phyloP scores from a whole-genome alignment of 2,797 vertebrate genomes.

The Cephalopachus bancanus region DNA sequence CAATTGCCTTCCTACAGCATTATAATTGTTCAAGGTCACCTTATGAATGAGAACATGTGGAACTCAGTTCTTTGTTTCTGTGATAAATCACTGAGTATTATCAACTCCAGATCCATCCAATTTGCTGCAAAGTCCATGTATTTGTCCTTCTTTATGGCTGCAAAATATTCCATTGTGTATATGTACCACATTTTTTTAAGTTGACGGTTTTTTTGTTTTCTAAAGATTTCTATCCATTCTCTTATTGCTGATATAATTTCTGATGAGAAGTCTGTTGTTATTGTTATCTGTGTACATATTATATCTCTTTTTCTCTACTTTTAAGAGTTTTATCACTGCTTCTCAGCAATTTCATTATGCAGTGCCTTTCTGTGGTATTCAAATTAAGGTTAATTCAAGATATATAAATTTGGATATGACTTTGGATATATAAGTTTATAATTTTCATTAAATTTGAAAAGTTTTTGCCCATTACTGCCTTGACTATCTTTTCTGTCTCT shows the following conservation, averaged over 20 bases:
- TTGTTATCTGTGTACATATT: background rate
- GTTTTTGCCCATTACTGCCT: background rate
- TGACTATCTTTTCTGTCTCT: background rate
- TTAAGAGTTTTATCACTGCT: background rate
- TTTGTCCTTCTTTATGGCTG: too few relatives aligned
- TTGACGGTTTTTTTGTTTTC: background rate
- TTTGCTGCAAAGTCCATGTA: too few relatives aligned
- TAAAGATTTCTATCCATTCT: background rate
- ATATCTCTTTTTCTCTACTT: background rate
- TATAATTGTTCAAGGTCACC: too few relatives aligned
- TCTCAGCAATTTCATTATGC: background rate
- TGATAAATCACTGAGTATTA: too few relatives aligned
- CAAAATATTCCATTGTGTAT: too few relatives aligned
- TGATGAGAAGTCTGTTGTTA: background rate
- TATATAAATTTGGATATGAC: background rate
- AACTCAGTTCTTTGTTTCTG: too few relatives aligned
- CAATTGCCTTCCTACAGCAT: too few relatives aligned
- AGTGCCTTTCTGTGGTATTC: background rate
- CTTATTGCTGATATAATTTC: background rate
- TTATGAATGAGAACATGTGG: too few relatives aligned
- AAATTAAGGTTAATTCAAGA: background rate
- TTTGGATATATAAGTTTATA: background rate
- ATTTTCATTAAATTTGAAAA: constrained; percentile 24
- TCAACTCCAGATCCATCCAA: too few relatives aligned
- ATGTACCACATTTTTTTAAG: background rate